Percentiles rank a stretch among this genome's conserved stretches.
Conservation (phyloP, 2,797 vertebrate species). For the Neomorphus geoffroyi region DNA sequence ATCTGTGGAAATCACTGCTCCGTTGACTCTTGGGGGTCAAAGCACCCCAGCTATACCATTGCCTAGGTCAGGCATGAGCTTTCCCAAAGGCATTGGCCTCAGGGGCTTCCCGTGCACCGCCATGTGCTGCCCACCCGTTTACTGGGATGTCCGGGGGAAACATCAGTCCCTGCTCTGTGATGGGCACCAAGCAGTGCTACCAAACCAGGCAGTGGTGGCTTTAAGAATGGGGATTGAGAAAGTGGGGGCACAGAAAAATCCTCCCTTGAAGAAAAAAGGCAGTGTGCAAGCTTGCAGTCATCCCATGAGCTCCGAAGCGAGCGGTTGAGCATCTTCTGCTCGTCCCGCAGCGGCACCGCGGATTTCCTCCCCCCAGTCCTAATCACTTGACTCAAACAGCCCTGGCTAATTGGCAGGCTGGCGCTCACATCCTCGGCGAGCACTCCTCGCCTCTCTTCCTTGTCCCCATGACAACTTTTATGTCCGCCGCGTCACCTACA, state of each 20-base stretch:
- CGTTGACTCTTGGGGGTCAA: background rate
- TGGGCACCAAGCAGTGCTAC: background rate
- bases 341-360: fast-evolving
- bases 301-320: background rate
- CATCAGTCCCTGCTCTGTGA: background rate
- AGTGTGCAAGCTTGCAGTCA: background rate
- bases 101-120: fast-evolving
- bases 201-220: fast-evolving
- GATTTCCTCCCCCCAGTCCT: background rate
- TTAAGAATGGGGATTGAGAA: background rate
- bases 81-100: background rate
- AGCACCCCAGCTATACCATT: background rate
- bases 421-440: background rate
- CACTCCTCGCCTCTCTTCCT: background rate
- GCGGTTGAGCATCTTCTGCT: background rate
- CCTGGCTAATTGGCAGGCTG: conserved; percentile 26
- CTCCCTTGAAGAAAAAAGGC: fast-evolving
- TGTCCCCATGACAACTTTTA: conserved; percentile 62
- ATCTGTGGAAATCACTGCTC: background rate
- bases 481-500: background rate
- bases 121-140: background rate
- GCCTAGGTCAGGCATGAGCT: background rate
- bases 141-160: background rate
- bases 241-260: fast-evolving
- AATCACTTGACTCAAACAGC: background rate